phyloP scores from a whole-genome alignment of 1,140 invertebrate genomes.

The Anagrus nilaparvatae region DNA sequence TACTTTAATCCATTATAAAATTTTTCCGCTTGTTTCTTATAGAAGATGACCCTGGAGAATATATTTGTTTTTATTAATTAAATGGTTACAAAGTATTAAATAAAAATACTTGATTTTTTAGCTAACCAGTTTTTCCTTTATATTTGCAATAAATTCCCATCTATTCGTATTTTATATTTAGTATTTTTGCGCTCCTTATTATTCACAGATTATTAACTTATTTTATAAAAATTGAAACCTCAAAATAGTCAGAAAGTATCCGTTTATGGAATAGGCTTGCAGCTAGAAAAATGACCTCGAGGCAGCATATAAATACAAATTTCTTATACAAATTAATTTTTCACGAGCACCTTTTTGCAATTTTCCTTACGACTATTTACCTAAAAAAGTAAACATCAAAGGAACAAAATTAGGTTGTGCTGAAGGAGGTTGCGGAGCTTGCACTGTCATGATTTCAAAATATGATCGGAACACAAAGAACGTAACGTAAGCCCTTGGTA shows the following conservation, averaged over 20 bases:
- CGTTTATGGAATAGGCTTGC: neutral
- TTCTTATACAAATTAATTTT: neutral
- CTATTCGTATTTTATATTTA: too few species aligned
- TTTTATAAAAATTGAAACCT: too few species aligned
- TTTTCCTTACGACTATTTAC: conserved; percentile 5
- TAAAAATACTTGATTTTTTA: too few species aligned
- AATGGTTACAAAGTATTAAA: too few species aligned
- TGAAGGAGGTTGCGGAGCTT: conserved; percentile 89
- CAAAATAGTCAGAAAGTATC: neutral
- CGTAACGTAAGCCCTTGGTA: conserved; percentile 56
- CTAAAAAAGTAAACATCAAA: conserved; percentile 54
- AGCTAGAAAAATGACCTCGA: neutral
- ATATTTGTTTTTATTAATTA: too few species aligned
- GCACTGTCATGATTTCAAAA: conserved; percentile 84
- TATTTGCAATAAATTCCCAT: too few species aligned
- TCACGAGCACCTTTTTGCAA: neutral
- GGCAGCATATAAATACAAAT: neutral
- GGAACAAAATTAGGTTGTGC: conserved; percentile 89
- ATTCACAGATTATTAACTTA: too few species aligned
- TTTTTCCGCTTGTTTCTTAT: too few species aligned
- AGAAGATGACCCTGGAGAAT: too few species aligned
- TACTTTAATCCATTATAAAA: too few species aligned
- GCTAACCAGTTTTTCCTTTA: too few species aligned
- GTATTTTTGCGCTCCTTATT: too few species aligned
- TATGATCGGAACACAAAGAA: conserved; percentile 48